A percentile compares a stretch with the other conserved stretches of the same genome.
Conservation (phyloP, 35 echinoderm and acorn worm genomes). For the Lytechinus pictus region DNA sequence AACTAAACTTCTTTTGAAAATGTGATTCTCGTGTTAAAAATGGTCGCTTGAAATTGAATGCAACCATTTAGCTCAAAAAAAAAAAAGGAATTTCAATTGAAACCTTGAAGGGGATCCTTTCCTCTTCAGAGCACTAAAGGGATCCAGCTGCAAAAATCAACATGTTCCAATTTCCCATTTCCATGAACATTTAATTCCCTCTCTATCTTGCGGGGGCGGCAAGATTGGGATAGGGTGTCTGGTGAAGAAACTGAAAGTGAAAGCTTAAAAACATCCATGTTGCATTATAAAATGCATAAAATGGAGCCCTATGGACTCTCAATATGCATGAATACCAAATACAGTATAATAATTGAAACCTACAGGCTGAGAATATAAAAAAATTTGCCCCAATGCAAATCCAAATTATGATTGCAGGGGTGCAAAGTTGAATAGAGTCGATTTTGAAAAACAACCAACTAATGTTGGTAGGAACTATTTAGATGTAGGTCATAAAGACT, state of each 20-base stretch:
- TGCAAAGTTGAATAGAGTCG: too few relatives aligned
- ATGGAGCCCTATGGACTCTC: background rate
- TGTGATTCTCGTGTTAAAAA: too few relatives aligned
- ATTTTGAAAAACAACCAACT: too few relatives aligned
- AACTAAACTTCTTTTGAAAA: too few relatives aligned
- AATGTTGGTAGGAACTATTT: too few relatives aligned
- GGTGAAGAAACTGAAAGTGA: background rate
- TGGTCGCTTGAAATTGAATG: too few relatives aligned
- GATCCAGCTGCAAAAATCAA: background rate
- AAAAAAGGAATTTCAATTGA: background rate
- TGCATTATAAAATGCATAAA: background rate
- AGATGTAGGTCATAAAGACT: too few relatives aligned
- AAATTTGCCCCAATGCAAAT: background rate
- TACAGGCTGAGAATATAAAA: background rate
- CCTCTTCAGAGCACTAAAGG: background rate
- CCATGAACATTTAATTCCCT: background rate
- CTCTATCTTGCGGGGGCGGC: background rate
- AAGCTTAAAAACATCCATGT: background rate
- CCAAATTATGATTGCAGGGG: too few relatives aligned
- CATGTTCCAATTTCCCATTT: conserved; percentile 11
- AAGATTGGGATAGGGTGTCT: background rate
- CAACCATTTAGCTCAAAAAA: background rate
- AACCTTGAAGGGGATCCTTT: background rate
- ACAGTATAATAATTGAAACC: background rate
- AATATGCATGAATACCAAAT: background rate